phyloP scores from a whole-genome alignment of 2,113 vertebrate genomes.

The Telmatochromis sp. region DNA sequence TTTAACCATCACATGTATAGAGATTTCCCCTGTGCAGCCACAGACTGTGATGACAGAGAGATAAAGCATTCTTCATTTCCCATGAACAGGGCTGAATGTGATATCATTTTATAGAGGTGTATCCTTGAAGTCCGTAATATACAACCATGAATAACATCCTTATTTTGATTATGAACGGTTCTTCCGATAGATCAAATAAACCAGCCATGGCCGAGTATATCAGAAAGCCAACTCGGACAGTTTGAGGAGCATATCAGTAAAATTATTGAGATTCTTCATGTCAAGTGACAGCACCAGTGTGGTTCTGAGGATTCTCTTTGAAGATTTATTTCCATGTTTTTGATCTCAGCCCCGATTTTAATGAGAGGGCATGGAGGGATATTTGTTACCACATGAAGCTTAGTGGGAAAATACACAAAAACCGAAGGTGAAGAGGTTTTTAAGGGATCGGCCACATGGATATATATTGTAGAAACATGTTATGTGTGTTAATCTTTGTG shows the following conservation, averaged over 20 bases:
- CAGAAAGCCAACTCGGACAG: neutral
- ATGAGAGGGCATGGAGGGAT: slow-evolving; percentile 9
- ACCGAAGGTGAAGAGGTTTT: neutral
- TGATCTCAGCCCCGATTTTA: slow-evolving; percentile 36
- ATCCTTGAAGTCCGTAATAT: neutral
- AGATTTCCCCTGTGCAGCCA: neutral
- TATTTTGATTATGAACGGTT: neutral
- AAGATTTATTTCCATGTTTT: slow-evolving; percentile 45
- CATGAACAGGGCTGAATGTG: neutral
- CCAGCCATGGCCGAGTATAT: neutral
- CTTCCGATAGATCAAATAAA: neutral
- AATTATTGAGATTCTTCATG: slow-evolving; percentile 16
- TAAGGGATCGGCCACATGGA: neutral
- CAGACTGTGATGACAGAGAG: neutral
- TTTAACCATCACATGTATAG: neutral
- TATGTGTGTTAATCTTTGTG: neutral
- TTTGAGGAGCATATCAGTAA: neutral
- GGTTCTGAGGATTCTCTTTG: slow-evolving; percentile 21
- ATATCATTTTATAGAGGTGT: slow-evolving; percentile 8
- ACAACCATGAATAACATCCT: neutral
- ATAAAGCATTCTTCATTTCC: neutral
- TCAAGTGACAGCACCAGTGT: slow-evolving; percentile 21
- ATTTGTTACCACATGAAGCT: slow-evolving; percentile 12
- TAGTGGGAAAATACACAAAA: neutral
- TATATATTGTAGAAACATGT: neutral